Evolutionary conservation across 2,888 invertebrate genomes (phyloP), one percentile per base, ranked within the genome.

Genomic region (Gastrophysa polygoni): DNA sequence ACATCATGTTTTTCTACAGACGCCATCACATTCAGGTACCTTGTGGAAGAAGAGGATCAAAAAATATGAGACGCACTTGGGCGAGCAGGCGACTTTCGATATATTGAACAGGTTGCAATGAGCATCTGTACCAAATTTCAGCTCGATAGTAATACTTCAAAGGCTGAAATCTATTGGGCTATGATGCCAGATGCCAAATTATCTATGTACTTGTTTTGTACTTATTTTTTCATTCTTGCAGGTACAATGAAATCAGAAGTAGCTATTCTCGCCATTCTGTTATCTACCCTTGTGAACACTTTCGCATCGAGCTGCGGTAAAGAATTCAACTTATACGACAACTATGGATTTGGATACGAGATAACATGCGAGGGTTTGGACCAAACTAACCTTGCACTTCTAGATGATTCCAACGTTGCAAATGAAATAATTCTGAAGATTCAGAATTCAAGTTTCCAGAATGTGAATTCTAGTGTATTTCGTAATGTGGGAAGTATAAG

Each of bases 341-440:
- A 71, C 24, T 76, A 76, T 11, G 64, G 70, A 11, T 77, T 77
- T 61, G 80, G 80, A 10, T 78, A 77, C 68, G 75, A 78, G 59
- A 76, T 81, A 28, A 72, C 61, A 50, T 81, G 81, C 68, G 73
- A 72, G 14, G 68, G 65, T 17, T 71, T 73, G 44, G 68, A 69
- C 49, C 66, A 68, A 63, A 60, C 69, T 44, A 72, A 74, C 64
- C 64, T 71, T 8, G 55, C 68, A 11, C 71, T 80, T 21, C 68
- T 81, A 4, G 65, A 71, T 50, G 68, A 75, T 46, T 75, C 78
- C 32, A 69, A 72, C 51, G 76, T 78, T 14, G 74, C 70, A 63
- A 79, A 80, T 50, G 79, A 78, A 68, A 72, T 80, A 18, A 73
- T 68, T 3, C 63, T 81, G 17, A 73, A 69, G 0, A 73, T 81